A percentile compares a stretch with the other conserved stretches of the same genome.
phyloP scores from a whole-genome alignment of 2,888 invertebrate species.

The Thymelicus lineola region DNA sequence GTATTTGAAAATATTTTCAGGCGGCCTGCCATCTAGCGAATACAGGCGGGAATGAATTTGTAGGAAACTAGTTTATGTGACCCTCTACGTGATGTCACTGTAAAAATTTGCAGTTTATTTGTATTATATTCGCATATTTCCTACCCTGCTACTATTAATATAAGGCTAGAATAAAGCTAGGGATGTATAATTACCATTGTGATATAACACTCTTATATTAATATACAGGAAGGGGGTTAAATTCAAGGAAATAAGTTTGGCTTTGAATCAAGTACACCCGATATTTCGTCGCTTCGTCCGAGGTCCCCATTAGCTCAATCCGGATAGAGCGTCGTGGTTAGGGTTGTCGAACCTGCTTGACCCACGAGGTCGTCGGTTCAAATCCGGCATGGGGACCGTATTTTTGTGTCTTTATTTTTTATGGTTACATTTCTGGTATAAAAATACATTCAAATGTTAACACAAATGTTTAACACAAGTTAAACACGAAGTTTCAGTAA shows the following conservation, averaged over 20 bases:
- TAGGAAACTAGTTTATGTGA: neutral
- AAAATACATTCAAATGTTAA: neutral
- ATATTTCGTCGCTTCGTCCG: constrained; percentile 8
- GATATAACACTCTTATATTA: neutral
- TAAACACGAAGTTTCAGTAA: too few species aligned
- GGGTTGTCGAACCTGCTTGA: constrained; percentile 30
- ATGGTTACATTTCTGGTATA: neutral
- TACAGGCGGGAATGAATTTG: neutral
- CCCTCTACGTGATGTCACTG: neutral
- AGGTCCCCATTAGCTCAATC: constrained; percentile 29
- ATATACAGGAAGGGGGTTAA: neutral
- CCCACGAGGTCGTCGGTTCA: constrained; percentile 34
- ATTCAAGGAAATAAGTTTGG: neutral
- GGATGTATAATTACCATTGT: neutral
- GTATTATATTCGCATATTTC: neutral
- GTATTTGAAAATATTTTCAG: neutral
- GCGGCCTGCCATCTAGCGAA: neutral
- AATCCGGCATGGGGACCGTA: constrained; percentile 29
- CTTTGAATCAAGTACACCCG: neutral
- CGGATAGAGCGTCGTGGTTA: constrained; percentile 31
- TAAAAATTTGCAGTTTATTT: neutral
- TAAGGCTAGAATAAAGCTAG: neutral
- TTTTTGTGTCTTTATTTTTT: neutral
- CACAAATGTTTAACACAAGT: neutral
- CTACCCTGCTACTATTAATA: neutral